Conservation (phyloP, 2,888 invertebrate genomes). For the Xanthorhoe spadicearia region DNA sequence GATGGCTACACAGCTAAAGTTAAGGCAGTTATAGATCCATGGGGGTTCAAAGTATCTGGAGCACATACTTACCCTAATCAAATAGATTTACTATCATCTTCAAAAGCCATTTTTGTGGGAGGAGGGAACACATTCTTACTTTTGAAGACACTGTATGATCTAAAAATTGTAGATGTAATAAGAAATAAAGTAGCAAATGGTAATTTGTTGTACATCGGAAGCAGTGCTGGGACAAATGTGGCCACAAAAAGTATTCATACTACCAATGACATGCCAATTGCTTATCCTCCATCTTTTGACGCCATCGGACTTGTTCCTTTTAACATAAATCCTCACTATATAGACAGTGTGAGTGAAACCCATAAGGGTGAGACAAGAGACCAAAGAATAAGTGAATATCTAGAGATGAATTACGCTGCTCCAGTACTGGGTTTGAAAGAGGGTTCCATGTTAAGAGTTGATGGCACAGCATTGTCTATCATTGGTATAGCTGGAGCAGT, state of each 20-base stretch:
- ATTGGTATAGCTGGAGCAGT: constrained; percentile 87
- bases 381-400: constrained; percentile 88
- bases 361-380: constrained; percentile 93
- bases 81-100: constrained; percentile 80
- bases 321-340: constrained; percentile 94
- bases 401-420: constrained; percentile 83
- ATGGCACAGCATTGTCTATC: constrained; percentile 84
- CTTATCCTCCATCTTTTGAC: constrained; percentile 89
- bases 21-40: constrained; percentile 83
- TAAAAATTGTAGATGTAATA: constrained; percentile 87
- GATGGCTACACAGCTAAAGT: constrained; percentile 87
- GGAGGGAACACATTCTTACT: constrained; percentile 93
- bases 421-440: constrained; percentile 90
- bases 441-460: constrained; percentile 87
- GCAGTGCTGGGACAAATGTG: constrained; percentile 93
- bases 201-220: constrained; percentile 89
- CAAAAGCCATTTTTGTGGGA: constrained; percentile 90
- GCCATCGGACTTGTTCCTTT: constrained; percentile 90
- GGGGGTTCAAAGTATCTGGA: constrained; percentile 88
- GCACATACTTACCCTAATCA: constrained; percentile 86
- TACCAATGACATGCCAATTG: constrained; percentile 95
- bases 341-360: constrained; percentile 86
- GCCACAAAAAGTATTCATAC: constrained; percentile 92
- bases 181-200: constrained; percentile 86
- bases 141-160: constrained; percentile 88